These are phyloP conservation scores for Serranus cabrilla DNA, from an alignment of 2,797 vertebrate genomes.

Conservation along the genomic window DNA sequence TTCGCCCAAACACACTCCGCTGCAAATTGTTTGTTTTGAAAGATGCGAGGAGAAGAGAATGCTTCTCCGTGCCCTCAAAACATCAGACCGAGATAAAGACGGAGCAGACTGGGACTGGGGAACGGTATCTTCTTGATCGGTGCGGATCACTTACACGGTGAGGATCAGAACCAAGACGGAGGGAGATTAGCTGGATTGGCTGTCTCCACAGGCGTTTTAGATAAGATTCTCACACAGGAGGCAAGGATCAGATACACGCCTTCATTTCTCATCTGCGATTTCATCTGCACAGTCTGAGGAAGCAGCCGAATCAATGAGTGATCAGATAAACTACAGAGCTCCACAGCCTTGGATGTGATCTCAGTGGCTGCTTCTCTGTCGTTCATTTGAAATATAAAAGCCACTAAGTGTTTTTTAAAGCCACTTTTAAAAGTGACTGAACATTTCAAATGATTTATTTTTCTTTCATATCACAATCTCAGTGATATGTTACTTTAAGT, in stretches of 20 bases:
- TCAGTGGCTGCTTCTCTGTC: not conserved
- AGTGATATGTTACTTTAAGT: not conserved
- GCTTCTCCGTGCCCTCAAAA: constrained; percentile 28
- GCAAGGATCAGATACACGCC: constrained; percentile 52
- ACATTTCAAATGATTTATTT: not conserved
- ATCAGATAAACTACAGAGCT: constrained; percentile 52
- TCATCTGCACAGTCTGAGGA: constrained; percentile 46
- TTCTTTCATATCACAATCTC: too few relatives aligned
- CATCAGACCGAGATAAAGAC: constrained; percentile 47
- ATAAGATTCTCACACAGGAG: constrained; percentile 63
- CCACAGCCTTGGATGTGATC: constrained; percentile 3
- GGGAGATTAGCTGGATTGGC: constrained; percentile 64
- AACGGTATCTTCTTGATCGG: constrained; percentile 60
- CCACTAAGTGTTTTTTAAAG: too few relatives aligned
- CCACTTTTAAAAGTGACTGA: too few relatives aligned
- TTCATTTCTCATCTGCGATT: constrained; percentile 55
- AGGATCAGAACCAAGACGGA: constrained; percentile 57
- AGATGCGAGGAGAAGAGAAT: constrained; percentile 4
- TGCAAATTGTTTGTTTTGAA: constrained; percentile 51
- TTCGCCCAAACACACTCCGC: not conserved
- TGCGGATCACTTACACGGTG: constrained; percentile 53
- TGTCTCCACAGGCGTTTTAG: constrained; percentile 58
- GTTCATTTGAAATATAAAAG: not conserved
- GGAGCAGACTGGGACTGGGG: constrained; percentile 26
- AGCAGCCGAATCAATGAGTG: constrained; percentile 25